Evolutionary conservation across 2,113 vertebrate species (phyloP).

Genomic region (Chelonoidis abingdonii): DNA sequence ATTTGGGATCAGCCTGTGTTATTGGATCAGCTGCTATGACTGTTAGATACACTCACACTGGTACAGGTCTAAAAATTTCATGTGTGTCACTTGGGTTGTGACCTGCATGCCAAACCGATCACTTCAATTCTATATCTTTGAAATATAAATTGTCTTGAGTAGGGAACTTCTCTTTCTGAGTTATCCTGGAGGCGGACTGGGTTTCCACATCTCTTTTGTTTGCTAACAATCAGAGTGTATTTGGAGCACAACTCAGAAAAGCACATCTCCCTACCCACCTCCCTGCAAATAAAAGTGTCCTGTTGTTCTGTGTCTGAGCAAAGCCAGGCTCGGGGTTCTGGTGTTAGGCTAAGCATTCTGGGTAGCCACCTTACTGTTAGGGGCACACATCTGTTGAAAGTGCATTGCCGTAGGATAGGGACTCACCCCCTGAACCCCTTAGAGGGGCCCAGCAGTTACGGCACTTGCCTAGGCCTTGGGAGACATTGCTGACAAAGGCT

Average conservation of each 20-base stretch:
- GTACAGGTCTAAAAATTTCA: constrained; percentile 2
- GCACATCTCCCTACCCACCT: background rate
- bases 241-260: background rate
- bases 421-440: too few relatives aligned
- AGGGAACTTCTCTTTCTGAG: background rate
- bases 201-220: background rate
- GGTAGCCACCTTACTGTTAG: background rate
- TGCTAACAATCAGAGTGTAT: background rate
- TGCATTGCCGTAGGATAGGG: background rate
- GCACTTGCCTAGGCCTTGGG: too few relatives aligned
- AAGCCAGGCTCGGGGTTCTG: background rate
- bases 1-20: constrained; percentile 21
- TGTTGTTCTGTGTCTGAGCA: background rate
- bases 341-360: background rate
- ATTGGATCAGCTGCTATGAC: constrained; percentile 32
- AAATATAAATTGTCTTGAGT: background rate
- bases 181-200: background rate
- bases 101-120: background rate
- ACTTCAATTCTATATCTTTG: background rate
- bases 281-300: background rate
- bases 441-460: too few relatives aligned
- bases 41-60: constrained; percentile 46
- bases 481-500: too few relatives aligned
- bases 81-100: background rate
- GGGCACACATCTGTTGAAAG: background rate